Percentiles rank a stretch among this genome's conserved stretches.
Conservation (phyloP, 2,888 invertebrate species). For the Spodoptera picta region DNA sequence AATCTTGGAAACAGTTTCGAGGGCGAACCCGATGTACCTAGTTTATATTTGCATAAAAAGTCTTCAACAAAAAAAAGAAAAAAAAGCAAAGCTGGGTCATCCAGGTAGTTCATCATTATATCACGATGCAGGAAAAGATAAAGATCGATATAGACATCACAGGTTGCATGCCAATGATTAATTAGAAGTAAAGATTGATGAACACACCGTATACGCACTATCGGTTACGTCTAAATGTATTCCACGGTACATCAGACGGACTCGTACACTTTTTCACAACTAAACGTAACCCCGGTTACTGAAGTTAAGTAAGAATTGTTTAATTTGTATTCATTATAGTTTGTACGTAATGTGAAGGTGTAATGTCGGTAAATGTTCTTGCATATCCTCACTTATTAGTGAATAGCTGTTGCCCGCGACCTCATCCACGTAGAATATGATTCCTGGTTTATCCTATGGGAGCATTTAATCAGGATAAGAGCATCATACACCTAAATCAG, state of each 20-base stretch:
- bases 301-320: slow-evolving; percentile 28
- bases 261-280: slow-evolving; percentile 12
- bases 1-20: too few species aligned
- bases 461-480: too few species aligned
- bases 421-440: too few species aligned
- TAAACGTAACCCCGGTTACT: slow-evolving; percentile 42
- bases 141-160: slow-evolving; percentile 14
- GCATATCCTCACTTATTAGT: background rate
- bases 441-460: too few species aligned
- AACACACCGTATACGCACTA: slow-evolving; percentile 14
- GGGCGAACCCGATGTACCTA: too few species aligned
- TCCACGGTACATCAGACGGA: slow-evolving; percentile 47
- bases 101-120: background rate
- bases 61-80: too few species aligned
- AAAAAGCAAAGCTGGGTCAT: too few species aligned
- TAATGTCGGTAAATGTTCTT: background rate
- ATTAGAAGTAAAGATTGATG: slow-evolving; percentile 36
- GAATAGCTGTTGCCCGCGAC: too few species aligned
- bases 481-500: too few species aligned
- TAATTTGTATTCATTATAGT: slow-evolving; percentile 13
- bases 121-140: slow-evolving; percentile 22
- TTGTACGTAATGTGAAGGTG: slow-evolving; percentile 20
- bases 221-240: slow-evolving; percentile 37
- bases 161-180: slow-evolving; percentile 30
- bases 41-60: too few species aligned